Conservation (phyloP, 2,797 vertebrate genomes). For the Glyptemys insculpta region DNA sequence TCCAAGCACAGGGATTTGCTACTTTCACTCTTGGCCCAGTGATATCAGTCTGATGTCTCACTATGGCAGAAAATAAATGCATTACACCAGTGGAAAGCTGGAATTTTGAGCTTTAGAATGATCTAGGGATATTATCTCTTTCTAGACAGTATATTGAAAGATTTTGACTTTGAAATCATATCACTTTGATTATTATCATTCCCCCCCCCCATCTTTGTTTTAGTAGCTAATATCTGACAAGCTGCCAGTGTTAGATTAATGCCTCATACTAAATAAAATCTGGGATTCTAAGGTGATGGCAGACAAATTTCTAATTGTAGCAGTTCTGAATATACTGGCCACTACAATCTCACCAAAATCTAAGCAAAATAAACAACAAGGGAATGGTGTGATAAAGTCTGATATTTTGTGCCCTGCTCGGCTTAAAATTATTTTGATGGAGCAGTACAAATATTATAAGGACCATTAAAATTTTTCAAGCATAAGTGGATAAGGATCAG, state of each 20-base stretch:
- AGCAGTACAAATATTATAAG: not conserved
- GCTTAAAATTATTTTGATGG: not conserved
- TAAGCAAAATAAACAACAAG: not conserved
- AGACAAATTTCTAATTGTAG: not conserved
- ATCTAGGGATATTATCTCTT: not conserved
- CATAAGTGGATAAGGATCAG: not conserved
- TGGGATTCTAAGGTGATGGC: not conserved
- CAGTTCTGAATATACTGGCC: not conserved
- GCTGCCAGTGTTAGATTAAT: not conserved
- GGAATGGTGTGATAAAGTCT: not conserved
- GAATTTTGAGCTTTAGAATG: not conserved
- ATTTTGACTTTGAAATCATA: not conserved
- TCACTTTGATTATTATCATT: not conserved
- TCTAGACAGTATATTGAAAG: not conserved
- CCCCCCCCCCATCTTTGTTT: not conserved
- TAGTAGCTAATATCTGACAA: not conserved
- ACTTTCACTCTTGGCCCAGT: not conserved
- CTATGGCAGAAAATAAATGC: not conserved
- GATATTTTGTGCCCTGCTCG: not conserved
- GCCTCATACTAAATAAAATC: not conserved
- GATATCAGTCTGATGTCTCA: not conserved
- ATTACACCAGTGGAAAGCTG: not conserved
- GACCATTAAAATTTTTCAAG: slow-evolving; percentile 10
- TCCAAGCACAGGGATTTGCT: not conserved
- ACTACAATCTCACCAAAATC: not conserved